phyloP scores from a whole-genome alignment of 2,888 invertebrate species.

The Polietes domitor region DNA sequence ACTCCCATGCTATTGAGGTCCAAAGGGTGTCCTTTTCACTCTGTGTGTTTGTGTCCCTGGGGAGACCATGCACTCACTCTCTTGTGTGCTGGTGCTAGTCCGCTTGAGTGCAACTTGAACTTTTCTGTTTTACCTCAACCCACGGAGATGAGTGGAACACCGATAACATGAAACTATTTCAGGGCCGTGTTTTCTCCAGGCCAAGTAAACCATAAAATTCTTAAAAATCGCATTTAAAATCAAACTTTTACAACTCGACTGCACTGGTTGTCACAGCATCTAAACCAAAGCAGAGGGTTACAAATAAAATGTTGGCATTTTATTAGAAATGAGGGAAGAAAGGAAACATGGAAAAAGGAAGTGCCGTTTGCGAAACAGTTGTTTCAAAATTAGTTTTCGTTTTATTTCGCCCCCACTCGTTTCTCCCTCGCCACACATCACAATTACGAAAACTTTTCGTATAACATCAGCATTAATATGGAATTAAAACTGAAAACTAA shows the following conservation, averaged over 20 bases:
- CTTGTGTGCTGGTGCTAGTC: not conserved
- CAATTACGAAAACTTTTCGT: constrained; percentile 37
- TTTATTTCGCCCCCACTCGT: not conserved
- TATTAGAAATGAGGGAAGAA: not conserved
- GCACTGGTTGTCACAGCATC: not conserved
- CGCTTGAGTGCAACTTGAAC: not conserved
- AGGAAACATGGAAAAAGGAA: not conserved
- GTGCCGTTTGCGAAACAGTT: constrained; percentile 31
- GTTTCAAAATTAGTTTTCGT: constrained; percentile 32
- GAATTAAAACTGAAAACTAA: constrained; percentile 25
- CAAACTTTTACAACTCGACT: constrained; percentile 46
- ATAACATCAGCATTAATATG: constrained; percentile 46
- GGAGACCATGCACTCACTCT: not conserved
- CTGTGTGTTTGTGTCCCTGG: not conserved
- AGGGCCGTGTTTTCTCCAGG: constrained; percentile 19
- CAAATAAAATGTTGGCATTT: constrained; percentile 15
- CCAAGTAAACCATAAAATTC: constrained; percentile 37
- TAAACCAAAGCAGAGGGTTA: not conserved
- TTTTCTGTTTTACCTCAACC: constrained; percentile 34
- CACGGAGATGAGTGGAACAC: not conserved
- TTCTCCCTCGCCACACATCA: not conserved
- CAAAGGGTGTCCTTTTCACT: constrained; percentile 19
- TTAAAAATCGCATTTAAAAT: constrained; percentile 47
- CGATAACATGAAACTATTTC: constrained; percentile 36
- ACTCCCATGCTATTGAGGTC: constrained; percentile 42